These are phyloP conservation scores for Pungitius pungitius DNA, from an alignment of 2,113 vertebrate genomes.

Conservation along the genomic window DNA sequence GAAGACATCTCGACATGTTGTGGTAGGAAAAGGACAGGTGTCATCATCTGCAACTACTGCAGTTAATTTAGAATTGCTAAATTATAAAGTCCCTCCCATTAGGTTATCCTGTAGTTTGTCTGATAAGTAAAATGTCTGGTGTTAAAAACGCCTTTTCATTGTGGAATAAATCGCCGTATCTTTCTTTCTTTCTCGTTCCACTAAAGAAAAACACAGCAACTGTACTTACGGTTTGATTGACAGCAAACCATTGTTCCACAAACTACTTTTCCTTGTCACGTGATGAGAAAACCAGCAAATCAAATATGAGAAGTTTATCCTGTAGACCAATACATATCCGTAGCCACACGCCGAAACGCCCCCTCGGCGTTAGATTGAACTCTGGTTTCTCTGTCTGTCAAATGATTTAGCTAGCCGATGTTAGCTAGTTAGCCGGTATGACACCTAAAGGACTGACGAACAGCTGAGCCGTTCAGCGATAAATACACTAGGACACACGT, in stretches of 20 bases:
- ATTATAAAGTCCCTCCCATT: not conserved
- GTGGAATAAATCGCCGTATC: not conserved
- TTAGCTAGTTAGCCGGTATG: slow-evolving; percentile 50
- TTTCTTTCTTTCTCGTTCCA: not conserved
- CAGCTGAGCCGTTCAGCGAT: slow-evolving; percentile 13
- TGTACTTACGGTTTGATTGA: not conserved
- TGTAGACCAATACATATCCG: slow-evolving; percentile 47
- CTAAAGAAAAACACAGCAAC: not conserved
- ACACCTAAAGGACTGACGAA: slow-evolving; percentile 33
- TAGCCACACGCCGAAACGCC: slow-evolving; percentile 15
- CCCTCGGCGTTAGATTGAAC: slow-evolving; percentile 63
- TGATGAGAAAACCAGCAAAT: slow-evolving; percentile 40
- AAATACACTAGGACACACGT: not conserved
- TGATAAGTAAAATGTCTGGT: not conserved
- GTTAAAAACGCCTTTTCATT: not conserved
- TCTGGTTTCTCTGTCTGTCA: slow-evolving; percentile 63
- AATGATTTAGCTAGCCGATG: slow-evolving; percentile 53
- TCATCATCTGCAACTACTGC: not conserved
- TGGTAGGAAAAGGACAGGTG: not conserved
- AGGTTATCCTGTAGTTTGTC: not conserved
- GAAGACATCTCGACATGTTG: not conserved
- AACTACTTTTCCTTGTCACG: not conserved
- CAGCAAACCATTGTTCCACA: not conserved
- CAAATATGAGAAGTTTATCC: not conserved
- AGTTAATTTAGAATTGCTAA: not conserved